phyloP scores from a whole-genome alignment of 2,797 vertebrate genomes.

The Columba guinea region DNA sequence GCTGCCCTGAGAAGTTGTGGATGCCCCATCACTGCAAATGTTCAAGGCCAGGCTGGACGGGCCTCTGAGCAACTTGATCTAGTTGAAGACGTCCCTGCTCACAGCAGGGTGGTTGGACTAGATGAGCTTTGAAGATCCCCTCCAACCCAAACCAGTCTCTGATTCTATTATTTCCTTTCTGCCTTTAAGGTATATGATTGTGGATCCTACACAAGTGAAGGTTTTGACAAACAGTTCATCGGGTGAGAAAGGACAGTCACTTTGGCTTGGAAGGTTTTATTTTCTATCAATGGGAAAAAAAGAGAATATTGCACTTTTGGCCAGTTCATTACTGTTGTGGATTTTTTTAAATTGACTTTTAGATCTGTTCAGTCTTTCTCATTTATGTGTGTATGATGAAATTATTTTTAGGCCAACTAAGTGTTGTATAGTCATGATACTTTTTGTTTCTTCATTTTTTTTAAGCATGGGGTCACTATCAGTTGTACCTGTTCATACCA shows the following conservation, averaged over 20 bases:
- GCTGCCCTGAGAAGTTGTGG: neutral
- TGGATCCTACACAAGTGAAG: neutral
- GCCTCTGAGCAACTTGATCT: neutral
- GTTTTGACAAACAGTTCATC: neutral
- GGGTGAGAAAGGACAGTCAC: neutral
- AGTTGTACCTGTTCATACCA: neutral
- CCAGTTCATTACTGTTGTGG: neutral
- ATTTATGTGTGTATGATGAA: neutral
- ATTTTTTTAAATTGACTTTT: neutral
- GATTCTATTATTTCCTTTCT: neutral
- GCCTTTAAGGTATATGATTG: neutral
- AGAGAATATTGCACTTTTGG: neutral
- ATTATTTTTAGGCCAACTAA: neutral
- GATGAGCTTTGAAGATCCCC: neutral
- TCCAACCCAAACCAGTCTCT: neutral
- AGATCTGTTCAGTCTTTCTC: neutral
- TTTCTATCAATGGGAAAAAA: neutral
- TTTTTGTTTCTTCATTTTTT: neutral
- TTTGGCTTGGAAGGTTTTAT: neutral
- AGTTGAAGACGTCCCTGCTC: neutral
- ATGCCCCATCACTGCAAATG: neutral
- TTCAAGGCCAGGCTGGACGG: neutral
- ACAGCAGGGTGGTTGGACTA: accelerated
- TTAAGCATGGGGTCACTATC: neutral
- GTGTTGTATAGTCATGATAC: neutral